phyloP scores from a whole-genome alignment of 2,888 invertebrate species.

The Euclidia mi region DNA sequence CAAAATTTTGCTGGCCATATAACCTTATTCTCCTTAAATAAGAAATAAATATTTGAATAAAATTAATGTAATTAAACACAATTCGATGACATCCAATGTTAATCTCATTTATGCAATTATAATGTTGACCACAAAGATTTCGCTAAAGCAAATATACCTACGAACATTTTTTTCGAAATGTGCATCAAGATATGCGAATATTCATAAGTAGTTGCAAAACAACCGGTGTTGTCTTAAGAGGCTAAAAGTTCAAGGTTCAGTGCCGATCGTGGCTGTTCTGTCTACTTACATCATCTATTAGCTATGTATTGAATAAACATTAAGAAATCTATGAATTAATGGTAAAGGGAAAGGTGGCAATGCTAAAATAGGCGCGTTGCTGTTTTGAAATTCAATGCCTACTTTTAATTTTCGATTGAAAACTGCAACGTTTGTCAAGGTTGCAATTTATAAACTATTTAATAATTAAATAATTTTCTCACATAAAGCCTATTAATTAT shows the following conservation, averaged over 20 bases:
- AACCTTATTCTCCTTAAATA: too few species aligned
- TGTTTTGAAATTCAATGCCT: not conserved
- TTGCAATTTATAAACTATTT: too few species aligned
- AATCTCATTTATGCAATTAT: too few species aligned
- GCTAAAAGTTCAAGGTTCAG: constrained; percentile 78
- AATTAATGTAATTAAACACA: too few species aligned
- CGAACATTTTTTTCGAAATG: constrained; percentile 19
- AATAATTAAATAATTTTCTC: too few species aligned
- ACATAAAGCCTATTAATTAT: too few species aligned
- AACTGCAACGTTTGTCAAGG: too few species aligned
- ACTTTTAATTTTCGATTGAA: not conserved
- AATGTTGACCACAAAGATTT: too few species aligned
- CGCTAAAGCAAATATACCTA: constrained; percentile 25
- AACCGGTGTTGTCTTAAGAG: constrained; percentile 56
- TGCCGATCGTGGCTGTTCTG: constrained; percentile 25
- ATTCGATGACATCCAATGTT: too few species aligned
- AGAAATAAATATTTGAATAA: too few species aligned
- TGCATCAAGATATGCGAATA: constrained; percentile 38
- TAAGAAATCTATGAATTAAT: constrained; percentile 23
- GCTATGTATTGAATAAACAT: constrained; percentile 41
- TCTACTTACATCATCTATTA: constrained; percentile 35
- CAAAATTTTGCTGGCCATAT: too few species aligned
- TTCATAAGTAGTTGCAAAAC: constrained; percentile 60
- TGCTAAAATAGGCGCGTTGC: not conserved
- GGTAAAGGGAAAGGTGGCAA: constrained; percentile 12